Conservation (phyloP, 2,797 vertebrate species). For the Acanthurus tractus region DNA sequence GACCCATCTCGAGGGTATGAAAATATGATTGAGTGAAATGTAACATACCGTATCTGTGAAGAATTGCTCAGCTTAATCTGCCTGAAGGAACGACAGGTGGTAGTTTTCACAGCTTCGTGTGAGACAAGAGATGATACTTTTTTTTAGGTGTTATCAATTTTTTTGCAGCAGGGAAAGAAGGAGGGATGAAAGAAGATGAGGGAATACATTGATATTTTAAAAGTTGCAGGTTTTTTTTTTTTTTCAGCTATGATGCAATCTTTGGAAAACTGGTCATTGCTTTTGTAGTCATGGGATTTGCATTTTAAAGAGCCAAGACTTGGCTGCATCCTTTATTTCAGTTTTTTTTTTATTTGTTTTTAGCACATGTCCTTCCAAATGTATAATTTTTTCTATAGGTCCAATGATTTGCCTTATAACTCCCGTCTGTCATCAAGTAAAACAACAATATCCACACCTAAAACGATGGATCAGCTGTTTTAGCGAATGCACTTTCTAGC, state of each 20-base stretch:
- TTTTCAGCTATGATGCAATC: slow-evolving; percentile 33
- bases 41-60: slow-evolving; percentile 16
- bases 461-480: background rate
- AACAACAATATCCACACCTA: background rate
- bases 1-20: slow-evolving; percentile 10
- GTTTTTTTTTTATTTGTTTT: slow-evolving; percentile 37
- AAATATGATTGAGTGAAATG: slow-evolving; percentile 44
- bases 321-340: slow-evolving; percentile 17
- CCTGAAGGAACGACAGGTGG: slow-evolving; percentile 61
- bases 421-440: background rate
- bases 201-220: slow-evolving; percentile 18
- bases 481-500: background rate
- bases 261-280: slow-evolving; percentile 7
- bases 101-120: slow-evolving; percentile 63
- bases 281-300: slow-evolving; percentile 19
- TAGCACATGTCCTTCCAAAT: background rate
- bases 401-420: background rate
- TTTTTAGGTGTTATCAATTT: slow-evolving; percentile 35
- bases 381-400: background rate
- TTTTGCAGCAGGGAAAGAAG: background rate
- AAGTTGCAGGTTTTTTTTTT: slow-evolving; percentile 27
- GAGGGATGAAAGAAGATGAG: background rate
- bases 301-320: slow-evolving; percentile 13
- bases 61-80: slow-evolving; percentile 6
- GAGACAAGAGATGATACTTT: slow-evolving; percentile 41